Evolutionary conservation across 2,888 invertebrate species (phyloP).

Genomic region (Acanthosepion esculentum): DNA sequence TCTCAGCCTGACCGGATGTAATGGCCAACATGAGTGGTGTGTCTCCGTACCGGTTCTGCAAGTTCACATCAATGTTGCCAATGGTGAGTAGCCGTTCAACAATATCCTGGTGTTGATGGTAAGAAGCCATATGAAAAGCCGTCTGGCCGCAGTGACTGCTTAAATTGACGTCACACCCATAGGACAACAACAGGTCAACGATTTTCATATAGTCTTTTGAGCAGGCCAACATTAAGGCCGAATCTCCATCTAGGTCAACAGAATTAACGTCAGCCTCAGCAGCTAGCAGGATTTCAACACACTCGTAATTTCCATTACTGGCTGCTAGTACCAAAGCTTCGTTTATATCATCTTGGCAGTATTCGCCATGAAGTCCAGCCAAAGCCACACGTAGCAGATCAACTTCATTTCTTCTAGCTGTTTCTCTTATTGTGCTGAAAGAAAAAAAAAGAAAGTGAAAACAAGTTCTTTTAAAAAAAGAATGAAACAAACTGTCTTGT

Average conservation of each 20-base stretch:
- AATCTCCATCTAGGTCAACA: slow-evolving; percentile 59
- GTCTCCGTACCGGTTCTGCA: slow-evolving; percentile 68
- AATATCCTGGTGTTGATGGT: not conserved
- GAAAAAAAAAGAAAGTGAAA: not conserved
- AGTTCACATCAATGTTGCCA: slow-evolving; percentile 70
- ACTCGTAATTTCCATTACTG: slow-evolving; percentile 52
- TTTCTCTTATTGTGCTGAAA: slow-evolving; percentile 54
- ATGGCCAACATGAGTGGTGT: slow-evolving; percentile 71
- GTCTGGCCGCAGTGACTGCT: slow-evolving; percentile 54
- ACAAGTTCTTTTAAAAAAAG: no score
- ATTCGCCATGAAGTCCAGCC: slow-evolving; percentile 53
- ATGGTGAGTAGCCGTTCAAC: slow-evolving; percentile 53
- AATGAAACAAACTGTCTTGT: no score
- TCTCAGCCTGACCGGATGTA: slow-evolving; percentile 62
- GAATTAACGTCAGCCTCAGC: slow-evolving; percentile 56
- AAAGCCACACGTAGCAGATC: slow-evolving; percentile 55
- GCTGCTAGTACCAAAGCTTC: slow-evolving; percentile 56
- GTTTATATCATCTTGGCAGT: slow-evolving; percentile 53
- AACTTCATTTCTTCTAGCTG: slow-evolving; percentile 57
- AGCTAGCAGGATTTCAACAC: slow-evolving; percentile 51
- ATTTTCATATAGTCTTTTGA: slow-evolving; percentile 54
- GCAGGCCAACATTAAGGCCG: slow-evolving; percentile 58
- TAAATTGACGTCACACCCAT: slow-evolving; percentile 53
- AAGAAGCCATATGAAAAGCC: slow-evolving; percentile 57
- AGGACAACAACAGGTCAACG: slow-evolving; percentile 52